Conservation (phyloP, 2,888 invertebrate genomes). For the Netelia virgata region DNA sequence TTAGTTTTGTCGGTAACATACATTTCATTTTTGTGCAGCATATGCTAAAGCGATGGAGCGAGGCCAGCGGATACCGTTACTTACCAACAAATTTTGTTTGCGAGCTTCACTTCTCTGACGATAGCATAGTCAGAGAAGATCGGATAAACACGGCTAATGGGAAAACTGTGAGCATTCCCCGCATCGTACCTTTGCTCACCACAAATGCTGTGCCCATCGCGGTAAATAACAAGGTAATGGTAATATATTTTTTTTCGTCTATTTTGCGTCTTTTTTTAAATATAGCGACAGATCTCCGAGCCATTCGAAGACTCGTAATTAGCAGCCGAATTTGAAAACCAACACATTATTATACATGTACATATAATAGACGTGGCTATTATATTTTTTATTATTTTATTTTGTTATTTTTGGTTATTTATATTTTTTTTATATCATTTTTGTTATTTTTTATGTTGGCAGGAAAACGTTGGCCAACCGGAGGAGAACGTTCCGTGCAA, state of each 20-base stretch:
- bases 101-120: conserved; percentile 15
- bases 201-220: conserved; percentile 16
- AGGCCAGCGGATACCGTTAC: background rate
- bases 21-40: conserved; percentile 19
- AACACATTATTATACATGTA: conserved; percentile 5
- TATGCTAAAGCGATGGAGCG: background rate
- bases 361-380: background rate
- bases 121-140: conserved; percentile 14
- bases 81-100: conserved; percentile 4
- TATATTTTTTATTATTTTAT: background rate
- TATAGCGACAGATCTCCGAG: background rate
- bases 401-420: too few relatives aligned
- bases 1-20: too few relatives aligned
- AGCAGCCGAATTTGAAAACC: background rate
- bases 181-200: conserved; percentile 9
- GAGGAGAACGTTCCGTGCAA: conserved; percentile 22
- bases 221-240: conserved; percentile 19
- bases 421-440: background rate
- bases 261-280: too few relatives aligned
- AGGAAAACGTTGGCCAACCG: conserved; percentile 39
- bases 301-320: background rate
- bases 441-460: conserved; percentile 33
- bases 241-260: conserved; percentile 5
- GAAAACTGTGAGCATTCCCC: background rate
- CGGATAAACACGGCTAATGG: conserved; percentile 10